A percentile compares a stretch with the other conserved stretches of the same genome.
phyloP scores from a whole-genome alignment of 2,888 invertebrate species.

The Ischnura elegans region DNA sequence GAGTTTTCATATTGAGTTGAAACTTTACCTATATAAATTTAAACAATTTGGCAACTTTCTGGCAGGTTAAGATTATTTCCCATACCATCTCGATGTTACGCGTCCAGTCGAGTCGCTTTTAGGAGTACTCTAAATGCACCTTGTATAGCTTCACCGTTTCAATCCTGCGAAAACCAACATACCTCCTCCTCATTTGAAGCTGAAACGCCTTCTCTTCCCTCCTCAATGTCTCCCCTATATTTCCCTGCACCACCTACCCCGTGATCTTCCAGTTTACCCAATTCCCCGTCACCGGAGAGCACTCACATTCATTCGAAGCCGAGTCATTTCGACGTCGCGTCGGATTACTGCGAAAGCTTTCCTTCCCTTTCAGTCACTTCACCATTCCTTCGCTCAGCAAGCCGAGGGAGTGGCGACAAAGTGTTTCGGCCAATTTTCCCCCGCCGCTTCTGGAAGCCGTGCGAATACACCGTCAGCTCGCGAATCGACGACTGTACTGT shows the following conservation, averaged over 20 bases:
- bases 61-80: no score
- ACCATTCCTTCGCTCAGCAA: background rate
- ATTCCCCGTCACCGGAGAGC: background rate
- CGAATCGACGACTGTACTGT: background rate
- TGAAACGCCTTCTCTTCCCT: no score
- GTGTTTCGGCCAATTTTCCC: background rate
- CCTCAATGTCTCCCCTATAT: no score
- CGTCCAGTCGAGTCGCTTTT: no score
- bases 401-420: background rate
- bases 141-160: no score
- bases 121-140: no score
- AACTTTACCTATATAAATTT: no score
- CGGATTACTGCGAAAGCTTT: background rate
- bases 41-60: no score
- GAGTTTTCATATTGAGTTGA: no score
- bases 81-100: no score
- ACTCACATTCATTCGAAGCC: background rate
- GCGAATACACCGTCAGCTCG: background rate
- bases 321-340: slow-evolving; percentile 17
- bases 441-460: background rate
- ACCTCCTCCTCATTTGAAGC: no score
- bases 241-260: background rate
- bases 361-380: background rate
- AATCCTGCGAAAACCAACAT: no score
- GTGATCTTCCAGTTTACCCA: background rate